Evolutionary conservation across 2,113 vertebrate genomes (phyloP), one percentile per base, ranked within the genome.

Genomic region (Nycticorax nycticorax): DNA sequence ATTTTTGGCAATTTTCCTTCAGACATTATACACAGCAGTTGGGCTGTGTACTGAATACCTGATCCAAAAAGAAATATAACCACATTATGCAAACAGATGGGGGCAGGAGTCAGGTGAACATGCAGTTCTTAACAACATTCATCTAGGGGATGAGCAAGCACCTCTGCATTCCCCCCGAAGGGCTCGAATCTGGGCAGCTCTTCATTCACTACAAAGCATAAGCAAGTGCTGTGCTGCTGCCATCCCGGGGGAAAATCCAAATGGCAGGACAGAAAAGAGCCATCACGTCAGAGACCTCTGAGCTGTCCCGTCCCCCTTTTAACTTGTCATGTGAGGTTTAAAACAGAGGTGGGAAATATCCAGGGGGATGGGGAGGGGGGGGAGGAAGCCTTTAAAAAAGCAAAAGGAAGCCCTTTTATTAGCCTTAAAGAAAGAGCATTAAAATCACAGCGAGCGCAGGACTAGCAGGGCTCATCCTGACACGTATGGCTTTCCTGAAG

Each of bases 1-100:
- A 95, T 95, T 96, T 96, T 87, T 85, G 90, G 85, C 89, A 95
- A 93, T 98, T 97, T 96, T 76, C 97, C 96, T 94, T 95, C 96
- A 90, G 93, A 95, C 96, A 96, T 97, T 92, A 95, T 24, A 97
- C 96, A 94, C 96, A 95, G 96, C 97, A 43, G 95, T 16, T 66
- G 92, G 91, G 92, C 97, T 96, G 97, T 50, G 94, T 41, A 94
- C 92, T 62, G 92, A 97, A 96, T 43, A 96, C 95, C 95, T 96
- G 96, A 96, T 96, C 95, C 96, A 73, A 94, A 97, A 75, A 93
- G 87, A 96, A 95, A 94, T 91, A 95, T 15, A 95, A 88, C 41
- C 92, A 96, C 96, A 93, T 96, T 88, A 92, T 79, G 94, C 92
- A 87, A 92, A 89, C 53, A n/a, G 84, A 79, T 5, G 75, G 91